Conservation (phyloP, 2,797 vertebrate genomes). For the Pipistrellus pygmaeus region DNA sequence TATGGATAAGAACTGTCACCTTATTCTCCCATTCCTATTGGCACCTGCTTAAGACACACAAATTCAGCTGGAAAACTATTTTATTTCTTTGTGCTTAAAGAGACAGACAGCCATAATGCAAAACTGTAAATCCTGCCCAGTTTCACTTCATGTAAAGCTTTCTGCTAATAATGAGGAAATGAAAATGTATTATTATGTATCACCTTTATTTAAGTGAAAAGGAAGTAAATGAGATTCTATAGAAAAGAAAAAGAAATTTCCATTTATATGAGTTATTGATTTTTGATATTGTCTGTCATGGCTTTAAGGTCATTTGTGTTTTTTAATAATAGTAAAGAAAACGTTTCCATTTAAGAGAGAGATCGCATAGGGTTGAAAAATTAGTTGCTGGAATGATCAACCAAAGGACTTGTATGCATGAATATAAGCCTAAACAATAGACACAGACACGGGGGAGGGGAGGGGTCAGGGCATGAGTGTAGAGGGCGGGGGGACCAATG, state of each 20-base stretch:
- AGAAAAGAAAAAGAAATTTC: neutral
- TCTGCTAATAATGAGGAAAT: neutral
- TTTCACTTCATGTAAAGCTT: neutral
- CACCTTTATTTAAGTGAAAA: neutral
- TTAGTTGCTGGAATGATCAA: neutral
- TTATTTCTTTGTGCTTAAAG: slow-evolving; percentile 37
- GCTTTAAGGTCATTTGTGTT: neutral
- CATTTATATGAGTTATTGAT: neutral
- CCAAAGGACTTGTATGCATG: too few species aligned
- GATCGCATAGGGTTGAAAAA: neutral
- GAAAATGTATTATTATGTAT: neutral
- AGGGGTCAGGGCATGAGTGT: too few species aligned
- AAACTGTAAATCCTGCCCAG: neutral
- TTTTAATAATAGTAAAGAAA: neutral
- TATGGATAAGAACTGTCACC: slow-evolving; percentile 69
- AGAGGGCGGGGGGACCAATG: too few species aligned
- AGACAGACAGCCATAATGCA: accelerated
- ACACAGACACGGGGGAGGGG: too few species aligned
- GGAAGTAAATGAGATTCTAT: neutral
- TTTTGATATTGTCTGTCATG: neutral
- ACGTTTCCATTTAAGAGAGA: slow-evolving; percentile 14
- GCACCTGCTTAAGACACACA: slow-evolving; percentile 25
- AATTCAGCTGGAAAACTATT: slow-evolving; percentile 56
- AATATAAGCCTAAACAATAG: too few species aligned
- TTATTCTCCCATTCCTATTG: slow-evolving; percentile 65